Evolutionary conservation across 2,113 vertebrate species (phyloP).

Genomic region (Gyps fulvus): DNA sequence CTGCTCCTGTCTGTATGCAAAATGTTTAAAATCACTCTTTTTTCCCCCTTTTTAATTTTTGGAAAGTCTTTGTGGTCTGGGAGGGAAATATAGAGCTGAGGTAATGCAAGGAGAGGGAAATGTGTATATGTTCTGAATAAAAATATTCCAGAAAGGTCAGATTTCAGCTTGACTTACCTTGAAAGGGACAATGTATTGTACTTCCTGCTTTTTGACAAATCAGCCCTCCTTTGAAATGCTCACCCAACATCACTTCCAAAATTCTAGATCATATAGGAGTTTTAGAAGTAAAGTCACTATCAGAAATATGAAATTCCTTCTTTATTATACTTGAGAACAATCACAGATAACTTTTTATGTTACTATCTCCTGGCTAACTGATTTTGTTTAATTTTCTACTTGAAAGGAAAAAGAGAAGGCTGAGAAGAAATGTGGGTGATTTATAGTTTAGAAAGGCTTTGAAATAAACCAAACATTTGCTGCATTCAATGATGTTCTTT

Average conservation of each 20-base stretch:
- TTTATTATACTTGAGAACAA: not conserved
- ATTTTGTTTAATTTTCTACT: not conserved
- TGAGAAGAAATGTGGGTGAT: not conserved
- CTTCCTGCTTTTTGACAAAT: not conserved
- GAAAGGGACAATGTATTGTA: not conserved
- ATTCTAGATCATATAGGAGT: not conserved
- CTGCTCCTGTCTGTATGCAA: not conserved
- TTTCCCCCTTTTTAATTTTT: fast-evolving
- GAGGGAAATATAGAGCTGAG: not conserved
- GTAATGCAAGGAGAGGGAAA: not conserved
- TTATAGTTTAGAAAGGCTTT: not conserved
- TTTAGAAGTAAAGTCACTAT: not conserved
- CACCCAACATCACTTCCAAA: not conserved
- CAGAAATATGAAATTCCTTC: not conserved
- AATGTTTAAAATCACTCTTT: not conserved
- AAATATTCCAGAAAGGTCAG: not conserved
- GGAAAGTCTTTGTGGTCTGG: not conserved
- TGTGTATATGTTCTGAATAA: not conserved
- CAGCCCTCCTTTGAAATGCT: not conserved
- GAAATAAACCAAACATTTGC: not conserved
- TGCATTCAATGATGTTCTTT: not conserved
- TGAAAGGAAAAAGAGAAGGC: not conserved
- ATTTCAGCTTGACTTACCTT: not conserved
- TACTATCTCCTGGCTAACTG: not conserved
- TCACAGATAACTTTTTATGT: not conserved